These are phyloP conservation scores for Propithecus coquereli DNA, from an alignment of 2,113 vertebrate species.

Conservation along the genomic window DNA sequence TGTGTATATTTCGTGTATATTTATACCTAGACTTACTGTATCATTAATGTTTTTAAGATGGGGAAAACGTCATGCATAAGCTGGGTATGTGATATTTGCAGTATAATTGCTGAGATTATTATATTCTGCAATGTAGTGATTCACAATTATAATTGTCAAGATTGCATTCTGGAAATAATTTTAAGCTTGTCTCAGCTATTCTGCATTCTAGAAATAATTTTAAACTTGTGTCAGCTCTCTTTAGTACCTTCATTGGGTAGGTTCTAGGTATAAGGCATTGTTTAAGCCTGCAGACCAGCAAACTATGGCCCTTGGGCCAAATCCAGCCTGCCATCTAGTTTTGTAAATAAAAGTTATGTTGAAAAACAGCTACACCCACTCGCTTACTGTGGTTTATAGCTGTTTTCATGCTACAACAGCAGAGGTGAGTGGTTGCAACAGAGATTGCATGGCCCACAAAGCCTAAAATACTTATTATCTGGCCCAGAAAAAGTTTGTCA, in stretches of 20 bases:
- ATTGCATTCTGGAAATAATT: not conserved
- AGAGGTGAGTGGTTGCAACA: not conserved
- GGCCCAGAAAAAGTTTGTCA: not conserved
- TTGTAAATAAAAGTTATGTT: not conserved
- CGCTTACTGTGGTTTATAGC: not conserved
- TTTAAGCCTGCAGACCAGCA: not conserved
- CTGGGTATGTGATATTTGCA: not conserved
- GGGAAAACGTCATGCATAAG: not conserved
- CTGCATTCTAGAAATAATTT: not conserved
- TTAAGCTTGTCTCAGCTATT: not conserved
- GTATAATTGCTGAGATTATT: not conserved
- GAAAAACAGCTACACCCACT: not conserved
- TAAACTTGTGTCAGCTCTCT: not conserved
- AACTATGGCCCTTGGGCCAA: not conserved
- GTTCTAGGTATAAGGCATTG: not conserved
- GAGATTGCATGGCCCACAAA: not conserved
- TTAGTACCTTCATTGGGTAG: not conserved
- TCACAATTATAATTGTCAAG: not conserved
- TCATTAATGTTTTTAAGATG: not conserved
- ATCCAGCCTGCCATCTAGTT: not conserved
- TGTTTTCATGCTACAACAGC: not conserved
- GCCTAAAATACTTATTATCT: not conserved
- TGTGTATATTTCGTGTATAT: not conserved
- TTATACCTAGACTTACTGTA: not conserved
- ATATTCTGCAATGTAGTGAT: not conserved